A percentile compares a stretch with the other conserved stretches of the same genome.
Evolutionary conservation across 2,113 vertebrate genomes (phyloP).

Genomic region (Vicugna pacos): DNA sequence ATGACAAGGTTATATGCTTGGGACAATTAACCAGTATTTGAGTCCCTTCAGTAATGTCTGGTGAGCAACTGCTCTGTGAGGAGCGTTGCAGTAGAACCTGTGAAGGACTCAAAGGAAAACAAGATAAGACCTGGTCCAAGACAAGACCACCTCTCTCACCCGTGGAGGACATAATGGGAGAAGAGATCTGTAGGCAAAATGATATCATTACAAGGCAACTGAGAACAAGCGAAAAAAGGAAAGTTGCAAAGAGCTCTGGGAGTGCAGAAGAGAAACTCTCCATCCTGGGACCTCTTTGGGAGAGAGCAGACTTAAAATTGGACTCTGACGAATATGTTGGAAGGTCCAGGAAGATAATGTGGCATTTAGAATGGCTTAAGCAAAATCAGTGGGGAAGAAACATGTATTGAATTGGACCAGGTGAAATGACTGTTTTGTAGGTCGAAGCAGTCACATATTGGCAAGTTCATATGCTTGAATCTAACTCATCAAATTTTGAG

Average conservation of each 20-base stretch:
- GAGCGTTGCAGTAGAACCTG: background rate
- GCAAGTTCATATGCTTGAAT: background rate
- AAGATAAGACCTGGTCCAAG: background rate
- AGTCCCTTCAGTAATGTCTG: background rate
- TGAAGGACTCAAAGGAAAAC: background rate
- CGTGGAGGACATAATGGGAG: background rate
- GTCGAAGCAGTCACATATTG: background rate
- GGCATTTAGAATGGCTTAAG: slow-evolving; percentile 11
- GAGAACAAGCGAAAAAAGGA: background rate
- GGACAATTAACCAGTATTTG: background rate
- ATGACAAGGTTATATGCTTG: background rate
- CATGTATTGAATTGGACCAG: background rate
- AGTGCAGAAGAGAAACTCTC: background rate
- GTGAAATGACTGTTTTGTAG: background rate
- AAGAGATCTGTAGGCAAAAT: background rate
- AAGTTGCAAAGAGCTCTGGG: background rate
- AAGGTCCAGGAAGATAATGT: background rate
- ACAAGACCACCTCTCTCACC: background rate
- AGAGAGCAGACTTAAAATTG: background rate
- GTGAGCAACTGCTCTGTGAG: background rate
- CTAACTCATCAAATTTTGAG: background rate
- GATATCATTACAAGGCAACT: background rate
- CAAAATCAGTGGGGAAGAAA: slow-evolving; percentile 26
- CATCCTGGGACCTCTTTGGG: background rate
- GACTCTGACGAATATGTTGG: background rate